Evolutionary conservation across 2,797 vertebrate genomes (phyloP).

Genomic region (Mallotus villosus): DNA sequence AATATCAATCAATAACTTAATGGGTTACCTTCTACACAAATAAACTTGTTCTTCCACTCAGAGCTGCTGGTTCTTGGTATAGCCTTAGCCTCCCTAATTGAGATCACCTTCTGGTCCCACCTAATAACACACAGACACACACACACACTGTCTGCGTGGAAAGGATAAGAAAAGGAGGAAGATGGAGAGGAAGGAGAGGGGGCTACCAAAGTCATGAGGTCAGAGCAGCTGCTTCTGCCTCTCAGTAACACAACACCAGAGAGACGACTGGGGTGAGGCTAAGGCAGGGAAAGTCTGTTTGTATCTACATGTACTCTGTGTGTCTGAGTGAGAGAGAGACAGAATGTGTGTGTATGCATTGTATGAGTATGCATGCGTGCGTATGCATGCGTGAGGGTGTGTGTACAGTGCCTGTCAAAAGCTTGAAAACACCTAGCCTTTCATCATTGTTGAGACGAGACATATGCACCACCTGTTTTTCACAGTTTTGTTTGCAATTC

Average conservation of each 20-base stretch:
- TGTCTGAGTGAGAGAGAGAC: too few species aligned
- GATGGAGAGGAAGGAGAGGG: slow-evolving; percentile 20
- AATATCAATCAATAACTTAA: background rate
- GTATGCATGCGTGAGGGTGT: slow-evolving; percentile 2
- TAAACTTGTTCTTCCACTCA: slow-evolving; percentile 92
- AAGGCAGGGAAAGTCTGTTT: slow-evolving; percentile 31
- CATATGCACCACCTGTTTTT: too few species aligned
- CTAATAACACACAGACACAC: slow-evolving; percentile 58
- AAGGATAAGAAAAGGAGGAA: too few species aligned
- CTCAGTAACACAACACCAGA: slow-evolving; percentile 72
- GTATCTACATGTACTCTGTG: too few species aligned
- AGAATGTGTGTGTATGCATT: slow-evolving; percentile 11
- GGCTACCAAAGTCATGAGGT: slow-evolving; percentile 61
- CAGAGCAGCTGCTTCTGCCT: slow-evolving; percentile 74
- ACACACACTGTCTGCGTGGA: slow-evolving; percentile 2
- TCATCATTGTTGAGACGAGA: too few species aligned
- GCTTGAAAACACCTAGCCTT: too few species aligned
- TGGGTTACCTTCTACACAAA: slow-evolving; percentile 92
- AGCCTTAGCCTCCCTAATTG: slow-evolving; percentile 87
- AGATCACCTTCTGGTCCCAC: slow-evolving; percentile 88
- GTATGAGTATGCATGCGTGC: background rate
- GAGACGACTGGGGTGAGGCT: slow-evolving; percentile 34
- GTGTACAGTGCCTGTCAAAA: too few species aligned
- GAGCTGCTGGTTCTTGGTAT: slow-evolving; percentile 77
- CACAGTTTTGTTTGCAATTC: too few species aligned